Evolutionary conservation across 2,797 vertebrate genomes (phyloP).

Genomic region (Ctenopoma kingsleyae): DNA sequence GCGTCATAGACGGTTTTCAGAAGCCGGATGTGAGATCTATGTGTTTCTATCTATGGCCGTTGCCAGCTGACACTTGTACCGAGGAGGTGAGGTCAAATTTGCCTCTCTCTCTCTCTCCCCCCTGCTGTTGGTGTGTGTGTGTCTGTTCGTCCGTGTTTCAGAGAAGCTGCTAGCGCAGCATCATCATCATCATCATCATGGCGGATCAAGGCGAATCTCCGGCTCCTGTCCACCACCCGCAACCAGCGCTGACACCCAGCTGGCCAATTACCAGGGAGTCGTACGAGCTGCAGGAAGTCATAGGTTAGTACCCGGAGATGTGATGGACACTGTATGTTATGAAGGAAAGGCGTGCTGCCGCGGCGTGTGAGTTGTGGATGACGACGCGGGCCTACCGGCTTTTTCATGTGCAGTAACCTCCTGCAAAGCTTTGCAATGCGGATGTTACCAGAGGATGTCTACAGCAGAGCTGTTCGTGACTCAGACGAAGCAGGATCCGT

Average conservation of each 20-base stretch:
- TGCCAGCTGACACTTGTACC: constrained; percentile 81
- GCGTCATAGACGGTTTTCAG: background rate
- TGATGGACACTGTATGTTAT: background rate
- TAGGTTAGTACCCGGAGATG: constrained; percentile 88
- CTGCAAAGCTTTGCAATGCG: constrained; percentile 79
- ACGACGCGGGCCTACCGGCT: constrained; percentile 85
- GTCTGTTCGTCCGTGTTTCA: constrained; percentile 33
- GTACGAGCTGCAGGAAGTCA: constrained; percentile 98
- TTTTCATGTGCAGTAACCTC: constrained; percentile 64
- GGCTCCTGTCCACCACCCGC: constrained; percentile 86
- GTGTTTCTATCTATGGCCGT: background rate
- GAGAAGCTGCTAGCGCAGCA: constrained; percentile 70
- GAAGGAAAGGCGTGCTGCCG: constrained; percentile 10
- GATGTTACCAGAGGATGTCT: constrained; percentile 71
- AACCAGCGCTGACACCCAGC: constrained; percentile 79
- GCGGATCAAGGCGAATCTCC: constrained; percentile 92
- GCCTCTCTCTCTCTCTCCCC: constrained; percentile 27
- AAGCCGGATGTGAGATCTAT: background rate
- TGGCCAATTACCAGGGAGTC: constrained; percentile 97
- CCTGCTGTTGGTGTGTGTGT: constrained; percentile 14
- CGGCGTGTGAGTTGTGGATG: constrained; percentile 55
- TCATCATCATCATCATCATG: constrained; percentile 88
- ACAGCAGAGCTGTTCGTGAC: constrained; percentile 16
- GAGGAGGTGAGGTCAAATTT: constrained; percentile 77
- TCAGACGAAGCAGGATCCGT: constrained; percentile 1